Evolutionary conservation across 2,113 vertebrate genomes (phyloP).

Genomic region (Danionella cerebrum): DNA sequence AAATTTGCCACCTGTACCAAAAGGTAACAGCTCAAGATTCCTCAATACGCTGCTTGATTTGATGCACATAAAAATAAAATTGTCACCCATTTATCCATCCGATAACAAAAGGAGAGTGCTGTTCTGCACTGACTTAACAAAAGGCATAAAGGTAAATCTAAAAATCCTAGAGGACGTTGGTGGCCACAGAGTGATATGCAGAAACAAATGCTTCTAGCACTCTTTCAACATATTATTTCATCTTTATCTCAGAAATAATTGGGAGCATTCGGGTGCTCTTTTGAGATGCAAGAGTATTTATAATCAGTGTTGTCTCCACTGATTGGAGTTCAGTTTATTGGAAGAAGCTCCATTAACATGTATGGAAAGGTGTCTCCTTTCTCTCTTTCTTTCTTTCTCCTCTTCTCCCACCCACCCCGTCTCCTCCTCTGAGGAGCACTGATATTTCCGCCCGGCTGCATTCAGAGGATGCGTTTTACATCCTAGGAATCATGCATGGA

Average conservation of each 20-base stretch:
- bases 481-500: constrained; percentile 49
- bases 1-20: no score
- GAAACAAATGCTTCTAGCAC: constrained; percentile 6
- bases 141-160: no score
- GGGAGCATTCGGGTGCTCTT: constrained; percentile 15
- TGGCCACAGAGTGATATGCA: constrained; percentile 5
- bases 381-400: constrained; percentile 27
- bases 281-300: constrained; percentile 32
- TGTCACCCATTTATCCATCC: neutral
- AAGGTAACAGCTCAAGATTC: no score
- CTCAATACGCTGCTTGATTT: no score
- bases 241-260: constrained; percentile 10
- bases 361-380: constrained; percentile 15
- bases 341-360: constrained; percentile 13
- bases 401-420: neutral
- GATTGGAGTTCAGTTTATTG: constrained; percentile 18
- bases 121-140: no score
- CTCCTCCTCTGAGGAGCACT: constrained; percentile 25
- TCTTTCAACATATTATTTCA: constrained; percentile 17
- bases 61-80: no score
- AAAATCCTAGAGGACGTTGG: neutral
- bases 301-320: constrained; percentile 22
- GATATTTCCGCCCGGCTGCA: constrained; percentile 19
- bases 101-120: no score
- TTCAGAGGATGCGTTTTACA: constrained; percentile 25